Percentiles rank a stretch among this genome's conserved stretches.
These are phyloP conservation scores for Agapostemon virescens DNA, from an alignment of 2,888 invertebrate species.

Conservation along the genomic window DNA sequence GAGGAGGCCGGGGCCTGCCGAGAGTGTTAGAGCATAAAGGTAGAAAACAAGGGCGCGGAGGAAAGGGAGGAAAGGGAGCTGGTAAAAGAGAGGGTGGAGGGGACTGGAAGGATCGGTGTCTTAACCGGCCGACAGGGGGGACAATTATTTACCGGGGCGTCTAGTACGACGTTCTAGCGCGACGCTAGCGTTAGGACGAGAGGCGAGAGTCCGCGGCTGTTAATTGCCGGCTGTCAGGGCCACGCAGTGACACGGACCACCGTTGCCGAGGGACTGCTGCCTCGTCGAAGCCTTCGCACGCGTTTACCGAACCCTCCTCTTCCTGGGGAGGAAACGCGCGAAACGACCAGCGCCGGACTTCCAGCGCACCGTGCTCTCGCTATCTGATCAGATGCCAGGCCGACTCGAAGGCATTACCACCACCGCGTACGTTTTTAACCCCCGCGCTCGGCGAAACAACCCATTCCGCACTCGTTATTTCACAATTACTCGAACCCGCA, in stretches of 20 bases:
- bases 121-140: conserved; percentile 74
- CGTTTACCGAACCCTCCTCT: conserved; percentile 53
- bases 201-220: conserved; percentile 78
- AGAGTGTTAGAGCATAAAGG: conserved; percentile 54
- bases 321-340: conserved; percentile 58
- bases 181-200: conserved; percentile 54
- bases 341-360: conserved; percentile 41
- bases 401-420: background rate
- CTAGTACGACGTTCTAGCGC: conserved; percentile 64
- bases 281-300: conserved; percentile 60
- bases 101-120: conserved; percentile 74
- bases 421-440: background rate
- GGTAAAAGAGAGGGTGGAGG: background rate
- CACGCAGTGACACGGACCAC: conserved; percentile 74
- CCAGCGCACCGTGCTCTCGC: background rate
- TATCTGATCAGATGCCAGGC: background rate
- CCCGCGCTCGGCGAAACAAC: background rate
- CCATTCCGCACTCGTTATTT: background rate
- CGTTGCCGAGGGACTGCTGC: conserved; percentile 64
- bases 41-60: conserved; percentile 47
- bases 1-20: conserved; percentile 49
- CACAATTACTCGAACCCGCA: background rate
- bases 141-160: conserved; percentile 78
- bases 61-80: background rate
- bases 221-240: conserved; percentile 80